Conservation (phyloP, 1,140 invertebrate genomes). For the Macrotrachela quadricornifera region DNA sequence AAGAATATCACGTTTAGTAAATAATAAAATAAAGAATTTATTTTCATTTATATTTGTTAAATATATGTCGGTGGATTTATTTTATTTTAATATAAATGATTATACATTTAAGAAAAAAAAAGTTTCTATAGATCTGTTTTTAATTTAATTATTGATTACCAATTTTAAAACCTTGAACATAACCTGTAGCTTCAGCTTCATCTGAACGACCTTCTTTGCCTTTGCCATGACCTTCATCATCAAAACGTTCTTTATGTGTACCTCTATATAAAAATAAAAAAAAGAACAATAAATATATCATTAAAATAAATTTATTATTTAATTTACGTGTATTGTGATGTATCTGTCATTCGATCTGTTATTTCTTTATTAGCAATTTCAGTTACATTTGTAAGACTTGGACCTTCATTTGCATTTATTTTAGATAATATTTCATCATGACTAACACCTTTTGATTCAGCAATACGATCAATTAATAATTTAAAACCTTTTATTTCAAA, state of each 20-base stretch:
- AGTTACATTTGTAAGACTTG: background rate
- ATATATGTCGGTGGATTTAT: too few species aligned
- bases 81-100: too few species aligned
- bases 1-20: too few species aligned
- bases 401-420: background rate
- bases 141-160: too few species aligned
- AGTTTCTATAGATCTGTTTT: too few species aligned
- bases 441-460: background rate
- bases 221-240: conserved; percentile 32
- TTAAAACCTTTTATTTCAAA: conserved; percentile 7
- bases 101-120: too few species aligned
- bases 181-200: conserved; percentile 23
- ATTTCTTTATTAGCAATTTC: conserved; percentile 26
- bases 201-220: conserved; percentile 30
- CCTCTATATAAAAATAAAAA: too few species aligned
- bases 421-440: background rate
- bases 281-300: too few species aligned
- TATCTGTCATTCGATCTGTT: conserved; percentile 56
- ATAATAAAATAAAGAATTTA: too few species aligned
- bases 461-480: conserved; percentile 3
- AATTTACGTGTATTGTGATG: conserved; percentile 32
- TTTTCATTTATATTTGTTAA: too few species aligned
- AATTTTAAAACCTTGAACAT: too few species aligned
- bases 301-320: too few species aligned
- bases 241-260: conserved; percentile 35